Conservation (phyloP, 1,140 invertebrate genomes). For the Subanguina moxae region DNA sequence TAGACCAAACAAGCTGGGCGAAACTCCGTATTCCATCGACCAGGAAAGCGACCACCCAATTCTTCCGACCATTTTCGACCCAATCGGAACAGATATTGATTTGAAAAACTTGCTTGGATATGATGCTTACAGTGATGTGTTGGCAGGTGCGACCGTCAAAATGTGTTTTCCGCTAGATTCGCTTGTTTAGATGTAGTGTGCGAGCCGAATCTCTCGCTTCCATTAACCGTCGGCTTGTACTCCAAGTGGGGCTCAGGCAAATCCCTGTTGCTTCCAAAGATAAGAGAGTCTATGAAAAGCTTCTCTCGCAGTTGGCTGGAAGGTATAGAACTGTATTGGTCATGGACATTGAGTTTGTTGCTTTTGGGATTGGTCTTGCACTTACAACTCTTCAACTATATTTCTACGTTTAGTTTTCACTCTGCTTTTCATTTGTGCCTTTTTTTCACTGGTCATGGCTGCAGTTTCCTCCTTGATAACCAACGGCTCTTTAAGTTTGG, state of each 20-base stretch:
- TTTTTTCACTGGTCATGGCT: conserved; percentile 72
- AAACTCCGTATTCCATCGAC: conserved; percentile 97
- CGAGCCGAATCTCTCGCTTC: conserved; percentile 87
- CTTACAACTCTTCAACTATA: too few relatives aligned
- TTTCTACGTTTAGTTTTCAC: conserved; percentile 64
- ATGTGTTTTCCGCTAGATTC: too few relatives aligned
- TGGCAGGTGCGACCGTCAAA: too few relatives aligned
- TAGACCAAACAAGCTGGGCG: conserved; percentile 80
- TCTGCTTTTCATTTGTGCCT: conserved; percentile 69
- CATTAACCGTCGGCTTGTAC: conserved; percentile 85
- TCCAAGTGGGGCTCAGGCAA: conserved; percentile 97
- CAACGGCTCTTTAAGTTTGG: conserved; percentile 63
- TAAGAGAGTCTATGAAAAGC: conserved; percentile 92
- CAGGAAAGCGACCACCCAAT: conserved; percentile 52
- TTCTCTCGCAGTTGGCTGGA: conserved; percentile 90
- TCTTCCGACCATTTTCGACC: conserved; percentile 61
- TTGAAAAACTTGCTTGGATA: conserved; percentile 95
- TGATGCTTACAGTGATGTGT: conserved; percentile 88
- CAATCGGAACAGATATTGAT: conserved; percentile 90
- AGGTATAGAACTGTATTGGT: conserved; percentile 68
- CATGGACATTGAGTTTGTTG: conserved; percentile 7
- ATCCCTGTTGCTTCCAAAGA: conserved; percentile 86
- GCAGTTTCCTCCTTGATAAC: conserved; percentile 65
- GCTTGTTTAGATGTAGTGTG: conserved; percentile 88
- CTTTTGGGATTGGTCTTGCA: too few relatives aligned